Base-by-base conservation (phyloP, 2,797 vertebrate species). In the Columba guinea region DNA sequence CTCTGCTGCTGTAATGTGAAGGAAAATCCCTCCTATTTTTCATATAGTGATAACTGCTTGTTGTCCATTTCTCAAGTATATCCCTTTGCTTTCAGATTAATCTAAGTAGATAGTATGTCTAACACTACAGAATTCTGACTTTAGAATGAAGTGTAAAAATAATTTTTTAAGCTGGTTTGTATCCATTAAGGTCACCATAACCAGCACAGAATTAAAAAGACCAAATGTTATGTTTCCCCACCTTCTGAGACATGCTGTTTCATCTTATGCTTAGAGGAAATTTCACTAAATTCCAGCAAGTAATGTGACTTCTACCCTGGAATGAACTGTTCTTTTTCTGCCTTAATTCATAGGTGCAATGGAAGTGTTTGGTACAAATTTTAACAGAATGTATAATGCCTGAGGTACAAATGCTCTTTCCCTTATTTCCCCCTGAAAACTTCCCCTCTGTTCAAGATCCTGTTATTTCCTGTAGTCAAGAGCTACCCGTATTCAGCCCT, bases 251-350 rank as follows among this genome's bases (percentile, higher is more conserved):
- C 63, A 32, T 51, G 11, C 70, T 77, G 20, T 75, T 92, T 94
- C 86, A 55, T 94, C 59, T 78, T 80, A 41, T 13, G 27, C 65
- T 89, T 94, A 75, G 37, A 64, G 32, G 58, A 90, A 68, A 68
- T 80, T 63, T 69, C 55, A 91, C 59, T 94, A 71, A 94, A 65
- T 85, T 94, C 48, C 79, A 93, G 34, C 27, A 87, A 62, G 32
- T 85, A 80, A 88, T 91, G 64, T 84, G 48, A 52, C 89, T 93
- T 93, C 59, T 82, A 59, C 90, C 52, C 73, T 90, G 85, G 83
- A 83, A 85, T 62, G 56, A 91, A 52, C 59, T 87, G 27, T 34
- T 83, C 26, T 35, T 82, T 92, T 91, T 55, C 55, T 71, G 7
- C 46, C 41, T 68, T 91, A 63, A 80, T 71, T 91, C 56, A 39